These are phyloP conservation scores for Geococcyx californianus DNA, from an alignment of 2,113 vertebrate species.

Conservation along the genomic window DNA sequence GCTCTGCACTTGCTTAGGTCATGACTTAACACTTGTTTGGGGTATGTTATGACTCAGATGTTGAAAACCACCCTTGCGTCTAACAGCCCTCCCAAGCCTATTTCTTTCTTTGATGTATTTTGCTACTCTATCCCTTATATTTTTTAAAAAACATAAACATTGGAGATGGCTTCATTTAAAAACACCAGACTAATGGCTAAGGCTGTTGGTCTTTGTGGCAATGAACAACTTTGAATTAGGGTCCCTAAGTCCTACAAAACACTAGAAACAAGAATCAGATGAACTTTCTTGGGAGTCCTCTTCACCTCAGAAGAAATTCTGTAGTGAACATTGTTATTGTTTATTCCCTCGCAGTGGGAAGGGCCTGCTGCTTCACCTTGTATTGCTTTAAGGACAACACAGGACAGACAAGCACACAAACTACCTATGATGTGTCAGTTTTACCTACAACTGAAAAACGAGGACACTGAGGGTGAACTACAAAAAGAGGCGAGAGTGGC, in stretches of 20 bases:
- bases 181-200: conserved; percentile 36
- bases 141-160: background rate
- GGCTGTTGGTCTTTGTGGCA: background rate
- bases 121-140: conserved; percentile 26
- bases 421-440: conserved; percentile 52
- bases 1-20: background rate
- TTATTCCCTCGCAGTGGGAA: background rate
- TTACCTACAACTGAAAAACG: conserved; percentile 18
- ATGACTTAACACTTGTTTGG: background rate
- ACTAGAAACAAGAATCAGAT: background rate
- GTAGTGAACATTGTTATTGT: conserved; percentile 7
- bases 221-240: conserved; percentile 23
- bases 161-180: background rate
- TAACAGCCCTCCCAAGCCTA: conserved; percentile 33
- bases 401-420: conserved; percentile 44
- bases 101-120: conserved; percentile 35
- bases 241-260: conserved; percentile 29
- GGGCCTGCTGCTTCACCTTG: conserved; percentile 17
- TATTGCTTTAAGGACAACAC: conserved; percentile 9
- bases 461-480: conserved; percentile 63
- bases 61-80: conserved; percentile 48
- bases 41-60: background rate
- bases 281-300: background rate
- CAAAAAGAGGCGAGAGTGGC: conserved; percentile 60
- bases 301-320: conserved; percentile 9